Evolutionary conservation across 2,797 vertebrate genomes (phyloP).

Genomic region (Megalops cyprinoides): DNA sequence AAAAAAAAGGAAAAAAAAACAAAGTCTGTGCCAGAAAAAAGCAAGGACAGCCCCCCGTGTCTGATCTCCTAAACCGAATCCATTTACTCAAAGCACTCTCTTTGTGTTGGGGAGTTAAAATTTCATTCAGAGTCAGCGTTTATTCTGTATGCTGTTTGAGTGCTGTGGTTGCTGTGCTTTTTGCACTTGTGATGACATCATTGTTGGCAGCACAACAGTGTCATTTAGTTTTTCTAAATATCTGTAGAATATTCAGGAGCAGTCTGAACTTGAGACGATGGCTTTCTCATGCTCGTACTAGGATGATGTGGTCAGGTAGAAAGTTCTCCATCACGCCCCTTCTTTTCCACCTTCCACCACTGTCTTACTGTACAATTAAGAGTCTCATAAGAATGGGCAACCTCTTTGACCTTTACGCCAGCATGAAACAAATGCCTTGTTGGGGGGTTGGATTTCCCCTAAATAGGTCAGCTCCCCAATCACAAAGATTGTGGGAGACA

Average conservation of each 20-base stretch:
- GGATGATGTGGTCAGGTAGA: background rate
- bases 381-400: background rate
- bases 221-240: background rate
- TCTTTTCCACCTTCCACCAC: background rate
- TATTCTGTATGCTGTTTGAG: background rate
- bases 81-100: background rate
- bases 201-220: background rate
- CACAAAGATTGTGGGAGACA: background rate
- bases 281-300: background rate
- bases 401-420: background rate
- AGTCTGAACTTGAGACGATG: too few relatives aligned
- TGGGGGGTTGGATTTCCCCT: background rate
- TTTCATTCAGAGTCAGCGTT: background rate
- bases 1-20: background rate
- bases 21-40: background rate
- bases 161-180: too few relatives aligned
- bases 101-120: background rate
- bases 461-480: conserved; percentile 18
- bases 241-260: background rate
- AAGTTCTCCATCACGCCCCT: background rate
- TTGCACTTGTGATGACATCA: too few relatives aligned
- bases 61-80: background rate
- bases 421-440: too few relatives aligned
- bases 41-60: background rate
- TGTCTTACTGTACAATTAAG: background rate